Percentiles rank a stretch among this genome's conserved stretches.
phyloP scores from a whole-genome alignment of 2,797 vertebrate genomes.

The Bryconaethiops microstoma region DNA sequence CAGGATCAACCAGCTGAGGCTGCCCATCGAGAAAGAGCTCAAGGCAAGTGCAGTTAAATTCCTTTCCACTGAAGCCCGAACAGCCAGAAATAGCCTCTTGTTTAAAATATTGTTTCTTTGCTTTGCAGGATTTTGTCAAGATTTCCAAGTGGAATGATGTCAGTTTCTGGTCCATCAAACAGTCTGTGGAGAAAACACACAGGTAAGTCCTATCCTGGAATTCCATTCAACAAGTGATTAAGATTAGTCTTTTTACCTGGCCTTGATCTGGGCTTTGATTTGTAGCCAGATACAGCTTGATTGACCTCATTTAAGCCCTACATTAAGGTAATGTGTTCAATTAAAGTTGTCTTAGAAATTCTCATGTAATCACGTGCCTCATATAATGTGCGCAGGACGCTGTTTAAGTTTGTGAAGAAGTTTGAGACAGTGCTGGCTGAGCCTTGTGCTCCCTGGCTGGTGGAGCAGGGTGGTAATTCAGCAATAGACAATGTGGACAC shows the following conservation, averaged over 20 bases:
- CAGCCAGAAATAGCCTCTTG: not conserved
- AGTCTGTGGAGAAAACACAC: conserved; percentile 96
- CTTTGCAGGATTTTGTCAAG: conserved; percentile 91
- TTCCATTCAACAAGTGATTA: too few species aligned
- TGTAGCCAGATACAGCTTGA: too few species aligned
- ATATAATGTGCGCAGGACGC: conserved; percentile 77
- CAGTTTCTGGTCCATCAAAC: conserved; percentile 97
- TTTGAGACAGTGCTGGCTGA: conserved; percentile 84
- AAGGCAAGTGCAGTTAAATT: conserved; percentile 77
- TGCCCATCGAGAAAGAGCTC: conserved; percentile 94
- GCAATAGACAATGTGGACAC: conserved; percentile 74
- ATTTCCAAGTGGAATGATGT: conserved; percentile 98
- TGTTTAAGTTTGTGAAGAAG: conserved; percentile 97
- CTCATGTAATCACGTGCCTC: too few species aligned
- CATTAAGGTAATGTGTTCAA: too few species aligned
- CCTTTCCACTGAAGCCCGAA: not conserved
- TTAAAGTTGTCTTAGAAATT: too few species aligned
- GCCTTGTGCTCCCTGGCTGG: conserved; percentile 80
- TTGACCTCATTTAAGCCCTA: too few species aligned
- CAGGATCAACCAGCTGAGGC: conserved; percentile 84
- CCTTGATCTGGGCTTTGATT: too few species aligned
- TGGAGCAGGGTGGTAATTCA: conserved; percentile 80
- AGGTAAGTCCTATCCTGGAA: conserved; percentile 75
- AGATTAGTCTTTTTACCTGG: too few species aligned
- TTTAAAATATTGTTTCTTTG: not conserved